These are phyloP conservation scores for Hemithea aestivaria DNA, from an alignment of 2,888 invertebrate genomes.

Conservation along the genomic window DNA sequence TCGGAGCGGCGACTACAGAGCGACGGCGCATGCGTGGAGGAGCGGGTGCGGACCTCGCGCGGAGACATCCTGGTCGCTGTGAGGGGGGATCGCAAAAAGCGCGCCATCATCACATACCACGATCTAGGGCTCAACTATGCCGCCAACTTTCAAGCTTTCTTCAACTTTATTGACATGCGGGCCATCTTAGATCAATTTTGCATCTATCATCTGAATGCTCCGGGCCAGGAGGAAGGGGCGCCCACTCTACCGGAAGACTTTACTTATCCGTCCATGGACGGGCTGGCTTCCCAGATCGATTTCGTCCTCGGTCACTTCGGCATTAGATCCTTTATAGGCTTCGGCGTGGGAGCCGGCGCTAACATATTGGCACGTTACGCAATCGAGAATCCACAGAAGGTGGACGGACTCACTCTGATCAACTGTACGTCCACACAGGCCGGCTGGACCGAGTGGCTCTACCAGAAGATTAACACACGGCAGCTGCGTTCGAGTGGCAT, in stretches of 20 bases:
- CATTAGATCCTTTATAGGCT: constrained; percentile 94
- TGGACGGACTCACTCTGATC: constrained; percentile 94
- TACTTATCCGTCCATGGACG: constrained; percentile 97
- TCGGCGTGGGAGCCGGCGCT: constrained; percentile 98
- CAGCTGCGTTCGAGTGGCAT: constrained; percentile 93
- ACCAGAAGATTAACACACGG: constrained; percentile 96
- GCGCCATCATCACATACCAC: constrained; percentile 98
- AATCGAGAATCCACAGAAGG: constrained; percentile 89
- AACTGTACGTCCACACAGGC: constrained; percentile 96
- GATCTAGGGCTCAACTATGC: constrained; percentile 99
- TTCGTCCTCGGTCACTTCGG: constrained; percentile 95
- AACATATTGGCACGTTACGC: constrained; percentile 97
- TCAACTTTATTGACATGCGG: constrained; percentile 95
- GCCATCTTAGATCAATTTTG: constrained; percentile 95
- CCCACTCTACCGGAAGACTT: constrained; percentile 92
- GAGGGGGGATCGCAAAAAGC: constrained; percentile 94
- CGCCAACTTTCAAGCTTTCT: constrained; percentile 96
- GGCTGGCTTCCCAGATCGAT: constrained; percentile 93
- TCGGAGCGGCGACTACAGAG: constrained; percentile 81
- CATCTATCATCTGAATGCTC: constrained; percentile 98
- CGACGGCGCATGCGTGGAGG: constrained; percentile 78
- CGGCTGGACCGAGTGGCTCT: constrained; percentile 99
- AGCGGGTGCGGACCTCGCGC: constrained; percentile 93
- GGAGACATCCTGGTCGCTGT: constrained; percentile 96
- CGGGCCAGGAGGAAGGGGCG: constrained; percentile 98